phyloP scores from a whole-genome alignment of 2,113 vertebrate genomes.

The Ariopsis seemanni region DNA sequence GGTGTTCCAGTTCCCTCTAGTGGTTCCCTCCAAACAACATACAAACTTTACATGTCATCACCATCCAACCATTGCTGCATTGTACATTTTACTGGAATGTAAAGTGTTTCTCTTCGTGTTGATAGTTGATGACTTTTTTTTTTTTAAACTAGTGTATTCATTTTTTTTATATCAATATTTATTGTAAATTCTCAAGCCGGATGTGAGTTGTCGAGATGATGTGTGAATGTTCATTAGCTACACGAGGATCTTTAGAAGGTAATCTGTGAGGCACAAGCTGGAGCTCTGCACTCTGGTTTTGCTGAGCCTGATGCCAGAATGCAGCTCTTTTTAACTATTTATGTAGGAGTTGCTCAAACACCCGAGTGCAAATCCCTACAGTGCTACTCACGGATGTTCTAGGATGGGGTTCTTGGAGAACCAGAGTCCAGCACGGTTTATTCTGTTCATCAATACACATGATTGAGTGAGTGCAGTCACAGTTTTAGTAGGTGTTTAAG shows the following conservation, averaged over 20 bases:
- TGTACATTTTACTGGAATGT: constrained; percentile 80
- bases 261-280: constrained; percentile 5
- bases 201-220: constrained; percentile 35
- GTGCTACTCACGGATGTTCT: background rate
- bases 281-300: background rate
- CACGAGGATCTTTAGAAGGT: constrained; percentile 20
- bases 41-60: constrained; percentile 65
- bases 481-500: background rate
- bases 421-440: background rate
- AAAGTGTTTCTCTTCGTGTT: constrained; percentile 73
- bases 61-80: constrained; percentile 71
- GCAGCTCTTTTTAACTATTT: background rate
- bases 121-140: constrained; percentile 60
- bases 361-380: constrained; percentile 2
- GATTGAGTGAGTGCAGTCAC: background rate
- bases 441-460: background rate
- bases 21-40: constrained; percentile 43
- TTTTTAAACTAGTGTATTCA: constrained; percentile 59
- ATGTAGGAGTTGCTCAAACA: background rate
- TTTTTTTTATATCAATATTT: constrained; percentile 72
- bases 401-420: background rate
- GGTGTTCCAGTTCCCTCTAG: constrained; percentile 40
- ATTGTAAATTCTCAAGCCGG: constrained; percentile 66
- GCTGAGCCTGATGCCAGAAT: background rate
- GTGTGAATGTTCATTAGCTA: constrained; percentile 54